Percentiles rank a stretch among this genome's conserved stretches.
These are phyloP conservation scores for Sebastes miniatus DNA, from an alignment of 2,797 vertebrate genomes.

Conservation along the genomic window DNA sequence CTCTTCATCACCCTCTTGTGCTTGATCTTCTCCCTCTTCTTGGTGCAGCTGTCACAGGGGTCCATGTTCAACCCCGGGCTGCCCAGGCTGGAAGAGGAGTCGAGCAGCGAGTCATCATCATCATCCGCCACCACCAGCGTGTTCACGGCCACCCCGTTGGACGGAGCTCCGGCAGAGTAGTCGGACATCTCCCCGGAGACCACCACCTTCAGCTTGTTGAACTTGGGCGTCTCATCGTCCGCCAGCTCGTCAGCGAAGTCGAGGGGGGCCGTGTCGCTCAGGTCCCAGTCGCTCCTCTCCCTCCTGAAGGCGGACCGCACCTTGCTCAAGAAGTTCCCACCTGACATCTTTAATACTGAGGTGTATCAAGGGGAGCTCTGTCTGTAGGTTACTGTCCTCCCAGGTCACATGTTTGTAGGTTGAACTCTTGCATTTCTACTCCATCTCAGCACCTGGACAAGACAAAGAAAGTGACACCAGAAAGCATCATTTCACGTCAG, in stretches of 20 bases:
- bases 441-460: slow-evolving; percentile 18
- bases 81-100: slow-evolving; percentile 71
- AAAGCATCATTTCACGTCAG: neutral
- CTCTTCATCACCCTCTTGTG: slow-evolving; percentile 87
- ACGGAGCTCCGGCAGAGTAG: slow-evolving; percentile 66
- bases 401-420: slow-evolving; percentile 17
- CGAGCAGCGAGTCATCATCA: slow-evolving; percentile 87
- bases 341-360: slow-evolving; percentile 68
- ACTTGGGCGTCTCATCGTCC: slow-evolving; percentile 87
- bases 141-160: slow-evolving; percentile 81
- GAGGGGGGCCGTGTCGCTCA: slow-evolving; percentile 90
- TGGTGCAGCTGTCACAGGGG: slow-evolving; percentile 86
- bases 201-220: slow-evolving; percentile 91
- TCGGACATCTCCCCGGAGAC: slow-evolving; percentile 87
- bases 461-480: neutral
- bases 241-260: slow-evolving; percentile 85
- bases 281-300: slow-evolving; percentile 78
- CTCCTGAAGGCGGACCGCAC: slow-evolving; percentile 78
- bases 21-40: slow-evolving; percentile 79
- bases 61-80: slow-evolving; percentile 75
- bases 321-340: slow-evolving; percentile 70
- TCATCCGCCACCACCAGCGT: slow-evolving; percentile 74
- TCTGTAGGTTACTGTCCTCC: neutral
- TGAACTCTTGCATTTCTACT: neutral
- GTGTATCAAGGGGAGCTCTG: neutral